phyloP scores from a whole-genome alignment of 2,113 vertebrate genomes.

The Bufo bufo region DNA sequence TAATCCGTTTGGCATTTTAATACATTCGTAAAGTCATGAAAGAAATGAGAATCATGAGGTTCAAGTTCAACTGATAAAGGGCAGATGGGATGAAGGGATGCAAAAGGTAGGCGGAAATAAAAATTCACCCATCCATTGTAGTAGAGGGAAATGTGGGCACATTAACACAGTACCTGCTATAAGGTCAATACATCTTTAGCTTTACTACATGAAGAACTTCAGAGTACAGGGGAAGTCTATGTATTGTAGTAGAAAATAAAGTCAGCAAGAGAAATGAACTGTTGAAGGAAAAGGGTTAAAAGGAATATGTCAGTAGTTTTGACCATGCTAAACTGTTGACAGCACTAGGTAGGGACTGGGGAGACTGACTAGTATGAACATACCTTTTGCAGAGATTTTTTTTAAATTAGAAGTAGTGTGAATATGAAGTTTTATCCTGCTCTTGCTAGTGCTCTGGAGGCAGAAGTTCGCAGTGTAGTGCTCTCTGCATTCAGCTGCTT shows the following conservation, averaged over 20 bases:
- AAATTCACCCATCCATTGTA: background rate
- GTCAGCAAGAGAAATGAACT: background rate
- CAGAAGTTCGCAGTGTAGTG: no score
- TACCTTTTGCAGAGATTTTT: no score
- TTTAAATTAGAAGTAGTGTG: no score
- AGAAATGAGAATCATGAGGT: background rate
- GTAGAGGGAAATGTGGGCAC: background rate
- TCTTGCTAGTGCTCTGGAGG: no score
- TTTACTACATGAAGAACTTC: background rate
- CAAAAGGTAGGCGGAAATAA: background rate
- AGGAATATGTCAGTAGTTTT: no score
- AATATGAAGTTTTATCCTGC: no score
- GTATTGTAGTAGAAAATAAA: background rate
- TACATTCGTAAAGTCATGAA: slow-evolving; percentile 15
- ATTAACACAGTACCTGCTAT: background rate
- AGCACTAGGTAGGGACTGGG: no score
- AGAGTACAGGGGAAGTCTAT: background rate
- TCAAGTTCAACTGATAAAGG: background rate
- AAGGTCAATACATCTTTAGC: background rate
- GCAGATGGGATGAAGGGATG: background rate
- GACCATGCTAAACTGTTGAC: no score
- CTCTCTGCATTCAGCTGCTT: no score
- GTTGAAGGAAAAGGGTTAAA: no score
- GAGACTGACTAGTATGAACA: no score
- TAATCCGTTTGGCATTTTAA: slow-evolving; percentile 6